Evolutionary conservation across 2,888 invertebrate species (phyloP), one percentile per base, ranked within the genome.

Genomic region (Drosophila hawaiiensis): DNA sequence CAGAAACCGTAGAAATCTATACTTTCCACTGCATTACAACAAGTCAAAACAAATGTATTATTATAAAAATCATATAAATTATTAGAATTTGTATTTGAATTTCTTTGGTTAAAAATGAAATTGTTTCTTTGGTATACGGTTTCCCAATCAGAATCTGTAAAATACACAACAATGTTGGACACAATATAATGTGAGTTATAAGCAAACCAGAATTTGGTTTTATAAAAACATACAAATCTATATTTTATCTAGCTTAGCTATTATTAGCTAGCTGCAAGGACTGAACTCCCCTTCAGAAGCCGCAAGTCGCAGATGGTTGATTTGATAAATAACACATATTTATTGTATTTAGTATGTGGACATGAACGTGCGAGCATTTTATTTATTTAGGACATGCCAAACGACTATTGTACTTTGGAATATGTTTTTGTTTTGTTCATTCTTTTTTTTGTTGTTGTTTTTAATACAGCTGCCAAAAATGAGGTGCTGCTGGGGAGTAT

Each of bases 331-430:
- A 47, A 47, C 25, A 47, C 47, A 25, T 47, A 9, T 16, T 2
- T 25, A 3, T 41, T n/a, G 41, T n/a, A 41, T n/a, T 41, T 37
- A 33, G 37, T 25, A 16, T 56, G 14, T 54, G 10, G 37, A 41
- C 28, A 67, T 68, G 76, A 54, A 41, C 39, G 63, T 76, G 49
- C 47, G 50, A 74, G 16, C 60, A 37, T 61, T 74, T 80, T 80
- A 76, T 80, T 80, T 67, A 67, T 22, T 39, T 29, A 35, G 41
- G 71, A 61, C 72, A 74, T 67, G 68, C 58, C 54, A 76, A 63
- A 66, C 33, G 81, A 67, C 67, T 78, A 56, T 28, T 61, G 60
- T 76, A 47, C 72, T 76, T 81, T 81, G 78, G 72, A 78, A 68
- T 78, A 68, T 68, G 60, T 67, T 69, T 39, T n/a, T 35, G n/a